These are phyloP conservation scores for Tokudaia tokunoshimensis DNA, from an alignment of 2,797 vertebrate genomes.

Conservation along the genomic window DNA sequence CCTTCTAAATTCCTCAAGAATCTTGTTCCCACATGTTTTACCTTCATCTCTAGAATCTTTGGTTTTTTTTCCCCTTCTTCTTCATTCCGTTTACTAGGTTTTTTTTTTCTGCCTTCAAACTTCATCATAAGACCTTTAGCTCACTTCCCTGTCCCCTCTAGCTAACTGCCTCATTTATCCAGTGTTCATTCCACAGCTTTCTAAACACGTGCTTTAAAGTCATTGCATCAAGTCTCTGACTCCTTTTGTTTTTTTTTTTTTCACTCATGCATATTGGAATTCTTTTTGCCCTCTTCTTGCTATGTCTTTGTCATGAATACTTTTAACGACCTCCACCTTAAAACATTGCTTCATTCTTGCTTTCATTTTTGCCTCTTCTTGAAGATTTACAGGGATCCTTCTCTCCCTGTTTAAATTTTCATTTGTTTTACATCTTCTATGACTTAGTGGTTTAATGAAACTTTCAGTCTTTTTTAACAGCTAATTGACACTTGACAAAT, in stretches of 20 bases:
- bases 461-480: background rate
- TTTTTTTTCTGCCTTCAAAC: conserved; percentile 55
- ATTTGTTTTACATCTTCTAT: background rate
- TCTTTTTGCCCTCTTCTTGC: background rate
- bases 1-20: conserved; percentile 68
- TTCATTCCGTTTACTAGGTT: conserved; percentile 18
- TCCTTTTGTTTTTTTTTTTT: background rate
- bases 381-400: background rate
- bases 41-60: conserved; percentile 59
- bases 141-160: conserved; percentile 41
- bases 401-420: background rate
- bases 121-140: conserved; percentile 9
- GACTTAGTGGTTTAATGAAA: background rate
- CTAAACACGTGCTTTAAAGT: background rate
- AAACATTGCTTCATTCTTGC: background rate
- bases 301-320: background rate
- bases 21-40: conserved; percentile 62
- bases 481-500: background rate
- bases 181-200: background rate
- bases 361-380: conserved; percentile 2
- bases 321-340: background rate
- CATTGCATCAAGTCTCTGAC: background rate
- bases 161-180: background rate
- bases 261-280: background rate
- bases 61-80: background rate